A percentile compares a stretch with the other conserved stretches of the same genome.
Conservation (phyloP, 2,797 vertebrate species). For the Ataeniobius toweri region DNA sequence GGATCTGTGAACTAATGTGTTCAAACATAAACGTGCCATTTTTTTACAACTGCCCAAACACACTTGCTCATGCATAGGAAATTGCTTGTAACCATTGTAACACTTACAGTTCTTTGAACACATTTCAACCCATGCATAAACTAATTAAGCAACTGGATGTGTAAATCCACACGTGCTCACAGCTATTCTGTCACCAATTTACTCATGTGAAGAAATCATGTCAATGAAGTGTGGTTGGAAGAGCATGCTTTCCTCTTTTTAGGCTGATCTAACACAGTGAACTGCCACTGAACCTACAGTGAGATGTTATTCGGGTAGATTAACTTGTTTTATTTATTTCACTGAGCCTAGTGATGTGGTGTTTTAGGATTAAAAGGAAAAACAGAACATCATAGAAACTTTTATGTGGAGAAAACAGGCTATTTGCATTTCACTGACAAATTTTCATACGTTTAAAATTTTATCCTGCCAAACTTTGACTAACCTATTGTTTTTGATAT, state of each 20-base stretch:
- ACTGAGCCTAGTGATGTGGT: neutral
- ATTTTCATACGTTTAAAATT: too few species aligned
- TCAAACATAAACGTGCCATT: slow-evolving; percentile 21
- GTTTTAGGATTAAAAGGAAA: neutral
- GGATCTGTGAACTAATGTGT: slow-evolving; percentile 24
- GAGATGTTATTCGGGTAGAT: slow-evolving; percentile 1
- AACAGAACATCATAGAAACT: neutral
- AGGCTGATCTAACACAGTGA: slow-evolving; percentile 5
- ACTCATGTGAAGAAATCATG: slow-evolving; percentile 25
- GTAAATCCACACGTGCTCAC: slow-evolving; percentile 4
- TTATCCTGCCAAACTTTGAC: neutral
- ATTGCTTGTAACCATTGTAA: slow-evolving; percentile 19
- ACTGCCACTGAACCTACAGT: slow-evolving; percentile 32
- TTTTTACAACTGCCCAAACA: slow-evolving; percentile 18
- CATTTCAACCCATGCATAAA: slow-evolving; percentile 31
- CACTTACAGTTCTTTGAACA: slow-evolving; percentile 11
- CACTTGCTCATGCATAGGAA: slow-evolving; percentile 41
- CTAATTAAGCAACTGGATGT: slow-evolving; percentile 19
- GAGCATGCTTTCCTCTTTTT: slow-evolving; percentile 19
- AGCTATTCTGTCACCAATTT: slow-evolving; percentile 15
- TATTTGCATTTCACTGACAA: neutral
- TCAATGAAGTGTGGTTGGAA: neutral
- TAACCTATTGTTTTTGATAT: neutral
- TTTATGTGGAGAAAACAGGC: neutral
- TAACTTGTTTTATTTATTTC: slow-evolving; percentile 14